Conservation (phyloP, 1,140 invertebrate genomes). For the Orius insidiosus region DNA sequence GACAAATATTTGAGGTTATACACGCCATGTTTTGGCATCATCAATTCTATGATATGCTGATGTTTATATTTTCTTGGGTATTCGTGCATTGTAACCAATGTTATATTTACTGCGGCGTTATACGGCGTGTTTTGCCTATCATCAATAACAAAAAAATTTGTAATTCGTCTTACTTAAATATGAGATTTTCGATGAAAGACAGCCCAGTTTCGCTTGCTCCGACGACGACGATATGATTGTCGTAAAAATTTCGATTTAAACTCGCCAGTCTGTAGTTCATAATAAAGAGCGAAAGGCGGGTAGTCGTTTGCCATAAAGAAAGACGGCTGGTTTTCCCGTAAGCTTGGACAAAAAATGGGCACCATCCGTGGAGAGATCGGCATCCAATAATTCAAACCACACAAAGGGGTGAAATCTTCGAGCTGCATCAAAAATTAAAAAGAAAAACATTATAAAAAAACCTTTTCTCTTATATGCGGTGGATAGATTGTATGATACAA, state of each 20-base stretch:
- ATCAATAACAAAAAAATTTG: neutral
- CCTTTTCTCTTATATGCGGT: neutral
- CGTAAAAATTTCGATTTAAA: slow-evolving; percentile 30
- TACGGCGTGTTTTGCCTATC: no score
- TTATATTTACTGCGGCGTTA: slow-evolving; percentile 29
- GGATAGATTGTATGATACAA: neutral
- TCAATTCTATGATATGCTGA: slow-evolving; percentile 25
- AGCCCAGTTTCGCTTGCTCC: slow-evolving; percentile 52
- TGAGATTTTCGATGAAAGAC: slow-evolving; percentile 44
- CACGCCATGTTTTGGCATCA: slow-evolving; percentile 30
- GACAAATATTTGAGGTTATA: slow-evolving; percentile 32
- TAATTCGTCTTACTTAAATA: slow-evolving; percentile 36
- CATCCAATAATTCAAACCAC: slow-evolving; percentile 8
- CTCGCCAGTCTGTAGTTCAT: slow-evolving; percentile 28
- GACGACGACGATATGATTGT: slow-evolving; percentile 48
- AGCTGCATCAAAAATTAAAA: slow-evolving; percentile 1
- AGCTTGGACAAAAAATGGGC: slow-evolving; percentile 1
- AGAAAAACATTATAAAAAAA: neutral
- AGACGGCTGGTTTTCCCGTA: neutral
- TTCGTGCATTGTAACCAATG: slow-evolving; percentile 45
- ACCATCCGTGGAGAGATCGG: slow-evolving; percentile 9
- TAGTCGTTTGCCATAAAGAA: neutral
- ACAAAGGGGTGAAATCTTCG: slow-evolving; percentile 1
- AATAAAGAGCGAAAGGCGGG: slow-evolving; percentile 27
- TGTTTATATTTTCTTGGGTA: slow-evolving; percentile 26